Evolutionary conservation across 2,797 vertebrate genomes (phyloP).

Genomic region (Alfaro cultratus): DNA sequence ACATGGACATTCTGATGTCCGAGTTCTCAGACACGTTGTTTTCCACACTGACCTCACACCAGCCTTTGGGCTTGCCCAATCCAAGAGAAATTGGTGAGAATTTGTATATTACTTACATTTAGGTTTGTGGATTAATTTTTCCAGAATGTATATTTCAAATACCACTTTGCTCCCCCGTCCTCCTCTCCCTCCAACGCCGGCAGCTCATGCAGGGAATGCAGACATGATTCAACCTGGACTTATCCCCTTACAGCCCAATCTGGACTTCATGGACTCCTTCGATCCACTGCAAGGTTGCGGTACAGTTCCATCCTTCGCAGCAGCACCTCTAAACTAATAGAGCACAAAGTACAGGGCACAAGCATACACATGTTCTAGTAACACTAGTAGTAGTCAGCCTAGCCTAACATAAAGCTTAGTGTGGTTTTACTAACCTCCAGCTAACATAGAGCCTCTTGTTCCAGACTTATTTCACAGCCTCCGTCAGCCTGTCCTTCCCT

Average conservation of each 20-base stretch:
- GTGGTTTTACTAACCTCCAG: slow-evolving; percentile 67
- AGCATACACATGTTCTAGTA: slow-evolving; percentile 54
- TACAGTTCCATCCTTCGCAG: slow-evolving; percentile 9
- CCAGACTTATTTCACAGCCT: slow-evolving; percentile 94
- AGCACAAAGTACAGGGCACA: slow-evolving; percentile 49
- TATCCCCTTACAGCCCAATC: slow-evolving; percentile 95
- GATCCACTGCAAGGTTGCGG: slow-evolving; percentile 93
- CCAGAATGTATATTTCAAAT: neutral
- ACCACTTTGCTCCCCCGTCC: neutral
- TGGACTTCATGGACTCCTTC: slow-evolving; percentile 98
- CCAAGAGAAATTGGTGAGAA: slow-evolving; percentile 92
- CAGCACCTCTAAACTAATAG: slow-evolving; percentile 51
- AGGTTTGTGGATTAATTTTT: neutral
- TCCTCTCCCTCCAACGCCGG: slow-evolving; percentile 18
- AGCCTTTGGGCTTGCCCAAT: slow-evolving; percentile 90
- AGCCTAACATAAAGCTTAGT: slow-evolving; percentile 64
- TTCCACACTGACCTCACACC: slow-evolving; percentile 94
- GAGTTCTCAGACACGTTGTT: slow-evolving; percentile 97
- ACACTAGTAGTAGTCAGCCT: slow-evolving; percentile 52
- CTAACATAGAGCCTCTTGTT: slow-evolving; percentile 80
- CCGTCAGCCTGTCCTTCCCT: slow-evolving; percentile 81
- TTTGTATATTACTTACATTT: neutral
- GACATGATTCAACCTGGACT: slow-evolving; percentile 99
- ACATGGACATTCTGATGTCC: slow-evolving; percentile 96
- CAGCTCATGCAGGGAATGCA: slow-evolving; percentile 94